phyloP scores from a whole-genome alignment of 1,140 invertebrate species.

The Metaphire vulgaris region DNA sequence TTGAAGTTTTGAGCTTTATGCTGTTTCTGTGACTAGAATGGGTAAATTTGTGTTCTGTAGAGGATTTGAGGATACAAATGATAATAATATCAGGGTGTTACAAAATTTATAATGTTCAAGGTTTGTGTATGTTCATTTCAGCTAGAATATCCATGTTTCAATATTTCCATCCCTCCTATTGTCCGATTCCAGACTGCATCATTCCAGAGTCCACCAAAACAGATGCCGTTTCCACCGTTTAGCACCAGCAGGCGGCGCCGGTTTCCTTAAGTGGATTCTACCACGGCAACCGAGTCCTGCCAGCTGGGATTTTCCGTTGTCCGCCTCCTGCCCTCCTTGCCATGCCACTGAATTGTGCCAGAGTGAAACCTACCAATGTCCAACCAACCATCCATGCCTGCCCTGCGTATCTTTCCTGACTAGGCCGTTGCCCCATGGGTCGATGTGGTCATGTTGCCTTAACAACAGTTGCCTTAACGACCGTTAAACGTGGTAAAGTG shows the following conservation, averaged over 20 bases:
- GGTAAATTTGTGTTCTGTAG: too few species aligned
- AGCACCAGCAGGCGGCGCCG: not conserved
- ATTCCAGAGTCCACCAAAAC: conserved; percentile 1
- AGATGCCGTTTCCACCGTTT: not conserved
- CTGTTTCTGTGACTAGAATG: too few species aligned
- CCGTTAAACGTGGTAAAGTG: not conserved
- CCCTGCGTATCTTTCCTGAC: not conserved
- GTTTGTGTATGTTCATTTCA: not conserved
- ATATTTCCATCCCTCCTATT: not conserved
- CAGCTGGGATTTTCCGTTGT: not conserved
- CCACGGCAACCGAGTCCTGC: not conserved
- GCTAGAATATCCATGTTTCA: not conserved
- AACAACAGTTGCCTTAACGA: not conserved
- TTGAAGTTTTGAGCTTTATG: too few species aligned
- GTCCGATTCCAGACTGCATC: not conserved
- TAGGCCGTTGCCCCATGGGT: not conserved
- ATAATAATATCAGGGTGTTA: too few species aligned
- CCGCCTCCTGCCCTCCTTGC: not conserved
- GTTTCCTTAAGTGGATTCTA: not conserved
- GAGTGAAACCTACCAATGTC: not conserved
- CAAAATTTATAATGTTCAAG: not conserved
- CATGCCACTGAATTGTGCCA: not conserved
- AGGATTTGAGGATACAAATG: too few species aligned
- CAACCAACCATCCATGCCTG: too few species aligned
- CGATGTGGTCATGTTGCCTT: not conserved